Base-by-base conservation (phyloP, 2,888 invertebrate genomes). In the Branchipolynoe longqiensis region DNA sequence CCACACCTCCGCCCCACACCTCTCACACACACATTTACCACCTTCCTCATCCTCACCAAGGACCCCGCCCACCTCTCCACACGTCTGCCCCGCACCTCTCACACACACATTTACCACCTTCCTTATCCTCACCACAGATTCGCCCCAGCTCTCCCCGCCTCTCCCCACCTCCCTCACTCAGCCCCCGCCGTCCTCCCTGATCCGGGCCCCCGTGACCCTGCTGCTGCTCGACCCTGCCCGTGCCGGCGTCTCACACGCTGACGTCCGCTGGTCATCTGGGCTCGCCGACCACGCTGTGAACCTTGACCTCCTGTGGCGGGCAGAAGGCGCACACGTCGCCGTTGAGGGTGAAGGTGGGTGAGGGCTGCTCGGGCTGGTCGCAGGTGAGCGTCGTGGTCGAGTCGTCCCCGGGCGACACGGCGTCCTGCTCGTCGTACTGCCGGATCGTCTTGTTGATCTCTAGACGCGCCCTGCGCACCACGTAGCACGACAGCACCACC, bases 401-500 rank as follows among this genome's bases (percentile, higher is more conserved):
- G 78, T 48, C 78, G 6, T 41, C 78, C 0, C 14, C 78, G n/a
- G 78, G 41, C 78, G 78, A 48, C 78, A 48, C 28, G 2, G 41
- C 14, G 54, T 78, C 78, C 41, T 78, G 78, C 78, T 84, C 69
- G 48, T 62, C 73, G 73, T 84, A 62, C 28, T 73, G 62, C n/a
- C 48, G 31, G 62, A 84, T 84, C 41, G 69, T 69, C 69, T 69
- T 64, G 64, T 69, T 69, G 28, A 84, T 48, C 54, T 84, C 84
- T 25, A 69, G 8, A 2, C 73, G 64, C 6, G 84, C 84, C 1
- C 84, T 69, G n/a, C 84, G 14, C 48, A 84, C 84, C 28, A 84
- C 73, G n/a, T 84, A 84, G 8, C 69, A 48, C n/a, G 84, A 69
- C n/a, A 84, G 41, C 22, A 64, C 84, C 25, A 41, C 84, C 14